Conservation (phyloP, 1,140 invertebrate species). For the Drosophila kepulauana region DNA sequence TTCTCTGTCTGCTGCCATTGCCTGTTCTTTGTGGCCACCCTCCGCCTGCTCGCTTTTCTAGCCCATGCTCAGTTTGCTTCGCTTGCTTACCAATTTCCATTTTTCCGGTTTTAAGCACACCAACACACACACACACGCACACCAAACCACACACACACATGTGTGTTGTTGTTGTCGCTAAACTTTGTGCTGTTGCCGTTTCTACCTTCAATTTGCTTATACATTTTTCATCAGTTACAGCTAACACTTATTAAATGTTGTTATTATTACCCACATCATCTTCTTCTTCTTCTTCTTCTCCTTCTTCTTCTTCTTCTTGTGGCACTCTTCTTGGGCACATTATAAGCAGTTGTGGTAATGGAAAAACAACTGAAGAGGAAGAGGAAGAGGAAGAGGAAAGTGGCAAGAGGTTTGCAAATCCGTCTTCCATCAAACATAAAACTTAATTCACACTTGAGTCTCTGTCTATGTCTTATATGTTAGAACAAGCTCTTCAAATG, state of each 20-base stretch:
- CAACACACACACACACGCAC: conserved; percentile 19
- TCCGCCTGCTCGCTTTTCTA: conserved; percentile 38
- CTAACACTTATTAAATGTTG: conserved; percentile 29
- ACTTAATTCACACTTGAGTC: not conserved
- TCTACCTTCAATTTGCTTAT: conserved; percentile 59
- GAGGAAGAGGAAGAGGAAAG: too few species aligned
- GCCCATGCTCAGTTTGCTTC: conserved; percentile 65
- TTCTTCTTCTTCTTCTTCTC: not conserved
- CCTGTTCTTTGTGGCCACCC: not conserved
- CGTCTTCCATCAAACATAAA: not conserved
- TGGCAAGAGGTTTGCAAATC: not conserved
- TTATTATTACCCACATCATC: conserved; percentile 14
- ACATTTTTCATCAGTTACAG: conserved; percentile 65
- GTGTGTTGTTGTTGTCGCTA: conserved; percentile 16
- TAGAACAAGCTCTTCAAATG: too few species aligned
- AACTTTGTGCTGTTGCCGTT: conserved; percentile 25
- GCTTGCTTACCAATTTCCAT: conserved; percentile 78
- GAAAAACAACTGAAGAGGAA: not conserved
- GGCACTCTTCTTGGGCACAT: not conserved
- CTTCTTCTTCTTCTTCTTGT: not conserved
- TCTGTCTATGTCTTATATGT: too few species aligned
- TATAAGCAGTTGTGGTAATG: not conserved
- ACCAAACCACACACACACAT: not conserved
- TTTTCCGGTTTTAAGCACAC: conserved; percentile 78
- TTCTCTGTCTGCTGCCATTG: not conserved